phyloP scores from a whole-genome alignment of 2,797 vertebrate genomes.

The Sandelia bainsii region DNA sequence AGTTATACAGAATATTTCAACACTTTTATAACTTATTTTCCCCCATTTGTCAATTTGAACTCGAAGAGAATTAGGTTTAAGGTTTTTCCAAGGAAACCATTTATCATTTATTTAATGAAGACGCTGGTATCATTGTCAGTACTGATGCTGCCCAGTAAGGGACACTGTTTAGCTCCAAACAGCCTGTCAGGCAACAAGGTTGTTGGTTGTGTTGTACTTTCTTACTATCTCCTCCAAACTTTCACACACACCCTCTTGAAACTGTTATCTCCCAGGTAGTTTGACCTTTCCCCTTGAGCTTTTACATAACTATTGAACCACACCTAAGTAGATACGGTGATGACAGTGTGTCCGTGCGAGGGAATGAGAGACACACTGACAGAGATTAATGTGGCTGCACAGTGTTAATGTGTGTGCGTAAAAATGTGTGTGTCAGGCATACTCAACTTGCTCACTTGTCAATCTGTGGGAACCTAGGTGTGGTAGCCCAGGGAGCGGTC shows the following conservation, averaged over 20 bases:
- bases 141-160: conserved; percentile 21
- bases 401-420: background rate
- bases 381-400: conserved; percentile 18
- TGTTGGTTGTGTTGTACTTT: background rate
- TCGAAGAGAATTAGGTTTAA: too few relatives aligned
- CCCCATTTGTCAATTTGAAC: too few relatives aligned
- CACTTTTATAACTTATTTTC: too few relatives aligned
- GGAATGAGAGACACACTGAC: background rate
- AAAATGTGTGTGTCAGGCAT: background rate
- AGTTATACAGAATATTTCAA: too few relatives aligned
- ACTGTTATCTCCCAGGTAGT: conserved; percentile 40
- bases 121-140: background rate
- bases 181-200: background rate
- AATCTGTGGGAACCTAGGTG: conserved; percentile 63
- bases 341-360: background rate
- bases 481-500: conserved; percentile 34
- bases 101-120: background rate
- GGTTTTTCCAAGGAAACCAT: too few relatives aligned
- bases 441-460: conserved; percentile 23
- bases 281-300: conserved; percentile 55
- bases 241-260: conserved; percentile 23
- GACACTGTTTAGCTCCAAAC: conserved; percentile 33
- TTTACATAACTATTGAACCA: conserved; percentile 52
- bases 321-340: conserved; percentile 33
- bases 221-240: conserved; percentile 2